These are phyloP conservation scores for Pachycephala philippinensis DNA, from an alignment of 2,113 vertebrate genomes.

Conservation along the genomic window DNA sequence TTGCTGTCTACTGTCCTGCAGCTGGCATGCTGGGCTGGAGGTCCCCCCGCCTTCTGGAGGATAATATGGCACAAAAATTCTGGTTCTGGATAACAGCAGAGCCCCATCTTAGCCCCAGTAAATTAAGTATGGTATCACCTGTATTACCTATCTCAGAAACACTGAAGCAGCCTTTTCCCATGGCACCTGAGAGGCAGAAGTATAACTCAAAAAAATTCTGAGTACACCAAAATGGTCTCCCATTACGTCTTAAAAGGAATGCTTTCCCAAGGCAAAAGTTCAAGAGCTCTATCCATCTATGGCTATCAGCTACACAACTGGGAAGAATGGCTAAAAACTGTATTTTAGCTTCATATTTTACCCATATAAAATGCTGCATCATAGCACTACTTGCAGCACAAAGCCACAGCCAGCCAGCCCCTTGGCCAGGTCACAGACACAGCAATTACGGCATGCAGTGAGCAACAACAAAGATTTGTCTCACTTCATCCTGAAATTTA, in stretches of 20 bases:
- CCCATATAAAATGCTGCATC: not conserved
- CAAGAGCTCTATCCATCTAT: not conserved
- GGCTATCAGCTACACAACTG: not conserved
- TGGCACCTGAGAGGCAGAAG: not conserved
- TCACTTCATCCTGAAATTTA: slow-evolving; percentile 9
- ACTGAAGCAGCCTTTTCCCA: accelerated
- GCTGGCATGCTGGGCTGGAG: accelerated
- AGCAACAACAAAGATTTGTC: not conserved
- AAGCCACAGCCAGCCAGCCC: not conserved
- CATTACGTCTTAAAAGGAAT: not conserved
- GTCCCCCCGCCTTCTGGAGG: not conserved
- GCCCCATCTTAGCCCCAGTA: accelerated
- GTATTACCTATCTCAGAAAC: not conserved
- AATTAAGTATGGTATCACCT: not conserved
- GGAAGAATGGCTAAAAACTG: not conserved
- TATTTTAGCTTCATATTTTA: not conserved
- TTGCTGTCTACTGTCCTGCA: not conserved
- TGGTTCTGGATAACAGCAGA: not conserved
- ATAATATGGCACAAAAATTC: accelerated
- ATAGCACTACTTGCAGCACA: not conserved
- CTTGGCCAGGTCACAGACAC: not conserved
- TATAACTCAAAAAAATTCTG: not conserved
- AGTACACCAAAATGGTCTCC: not conserved
- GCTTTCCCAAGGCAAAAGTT: not conserved
- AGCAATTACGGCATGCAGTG: not conserved